These are phyloP conservation scores for Aurelia aurita complex sp. Pacific DNA, from an alignment of 30 jellyfish, hydroid and myxozoan genomes.

Conservation along the genomic window DNA sequence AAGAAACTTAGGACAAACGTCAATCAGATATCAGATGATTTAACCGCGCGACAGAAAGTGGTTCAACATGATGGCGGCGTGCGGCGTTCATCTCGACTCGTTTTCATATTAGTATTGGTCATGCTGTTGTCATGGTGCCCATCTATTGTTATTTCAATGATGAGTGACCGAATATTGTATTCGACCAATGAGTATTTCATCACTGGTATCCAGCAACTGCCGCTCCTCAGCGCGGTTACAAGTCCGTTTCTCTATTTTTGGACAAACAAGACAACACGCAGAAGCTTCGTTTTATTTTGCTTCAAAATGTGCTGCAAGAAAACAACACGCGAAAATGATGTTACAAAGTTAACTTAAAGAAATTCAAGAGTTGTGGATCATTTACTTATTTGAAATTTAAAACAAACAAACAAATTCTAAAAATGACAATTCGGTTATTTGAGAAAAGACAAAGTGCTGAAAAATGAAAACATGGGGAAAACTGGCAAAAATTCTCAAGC, in stretches of 20 bases:
- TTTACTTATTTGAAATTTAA: too few species aligned
- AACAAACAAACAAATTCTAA: too few species aligned
- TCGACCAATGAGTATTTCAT: constrained; percentile 18
- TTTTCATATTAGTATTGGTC: constrained; percentile 21
- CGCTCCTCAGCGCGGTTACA: constrained; percentile 52
- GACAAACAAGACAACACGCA: constrained; percentile 48
- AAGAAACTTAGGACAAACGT: constrained; percentile 41
- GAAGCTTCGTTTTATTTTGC: constrained; percentile 28
- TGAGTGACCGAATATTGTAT: constrained; percentile 9
- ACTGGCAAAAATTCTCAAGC: too few species aligned
- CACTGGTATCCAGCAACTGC: constrained; percentile 48
- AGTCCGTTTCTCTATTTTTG: constrained; percentile 56
- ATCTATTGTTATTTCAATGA: constrained; percentile 25
- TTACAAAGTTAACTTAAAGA: not conserved
- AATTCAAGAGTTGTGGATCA: not conserved
- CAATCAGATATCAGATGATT: constrained; percentile 10
- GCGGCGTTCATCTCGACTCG: constrained; percentile 57
- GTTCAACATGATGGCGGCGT: constrained; percentile 30
- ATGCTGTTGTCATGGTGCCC: constrained; percentile 61
- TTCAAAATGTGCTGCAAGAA: constrained; percentile 22
- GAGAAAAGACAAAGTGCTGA: too few species aligned
- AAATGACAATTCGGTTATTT: too few species aligned
- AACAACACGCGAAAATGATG: not conserved
- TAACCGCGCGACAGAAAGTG: constrained; percentile 1
- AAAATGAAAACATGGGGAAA: too few species aligned